phyloP scores from a whole-genome alignment of 2,113 vertebrate genomes.

The Lycaon pictus region DNA sequence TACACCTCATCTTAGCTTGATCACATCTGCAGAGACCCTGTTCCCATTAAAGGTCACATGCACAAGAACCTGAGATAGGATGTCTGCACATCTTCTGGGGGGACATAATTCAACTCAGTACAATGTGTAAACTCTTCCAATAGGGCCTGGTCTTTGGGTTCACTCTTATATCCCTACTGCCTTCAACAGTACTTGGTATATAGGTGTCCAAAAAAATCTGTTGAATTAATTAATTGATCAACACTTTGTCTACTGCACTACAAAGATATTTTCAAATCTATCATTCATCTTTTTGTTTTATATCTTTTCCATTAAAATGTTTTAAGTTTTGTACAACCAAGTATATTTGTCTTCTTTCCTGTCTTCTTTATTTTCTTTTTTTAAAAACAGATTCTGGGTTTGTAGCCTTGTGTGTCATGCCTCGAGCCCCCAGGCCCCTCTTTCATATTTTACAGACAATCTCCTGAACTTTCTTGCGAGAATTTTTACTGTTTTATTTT shows the following conservation, averaged over 20 bases:
- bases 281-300: not conserved
- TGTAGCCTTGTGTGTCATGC: not conserved
- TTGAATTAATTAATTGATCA: not conserved
- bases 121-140: not conserved
- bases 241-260: not conserved
- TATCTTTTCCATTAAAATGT: not conserved
- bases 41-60: not conserved
- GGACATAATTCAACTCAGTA: not conserved
- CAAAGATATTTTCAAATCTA: not conserved
- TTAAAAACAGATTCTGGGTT: not conserved
- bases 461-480: not conserved
- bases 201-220: not conserved
- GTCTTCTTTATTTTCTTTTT: not conserved
- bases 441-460: not conserved
- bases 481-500: constrained; percentile 13
- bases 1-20: not conserved
- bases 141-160: not conserved
- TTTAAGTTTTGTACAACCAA: not conserved
- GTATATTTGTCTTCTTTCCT: not conserved
- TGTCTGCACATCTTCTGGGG: not conserved
- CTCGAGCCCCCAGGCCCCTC: too few species aligned
- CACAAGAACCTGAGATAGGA: not conserved
- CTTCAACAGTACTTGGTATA: not conserved
- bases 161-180: not conserved
- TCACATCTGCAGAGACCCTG: not conserved